Conservation (phyloP, 2,113 vertebrate genomes). For the Mesembrinibis cayennensis region DNA sequence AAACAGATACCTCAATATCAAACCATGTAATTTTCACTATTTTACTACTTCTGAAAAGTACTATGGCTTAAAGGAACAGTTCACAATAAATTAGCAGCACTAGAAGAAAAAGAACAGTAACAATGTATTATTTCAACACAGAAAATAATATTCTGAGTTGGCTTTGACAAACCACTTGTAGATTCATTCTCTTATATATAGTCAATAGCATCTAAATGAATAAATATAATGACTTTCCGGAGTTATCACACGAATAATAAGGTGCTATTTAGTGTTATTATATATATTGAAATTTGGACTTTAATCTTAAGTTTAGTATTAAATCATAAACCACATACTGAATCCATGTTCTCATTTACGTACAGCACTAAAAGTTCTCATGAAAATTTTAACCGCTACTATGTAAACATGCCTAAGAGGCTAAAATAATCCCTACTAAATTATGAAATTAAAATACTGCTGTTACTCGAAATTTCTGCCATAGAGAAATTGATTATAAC, state of each 20-base stretch:
- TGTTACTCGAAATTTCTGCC: background rate
- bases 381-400: background rate
- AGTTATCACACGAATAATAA: background rate
- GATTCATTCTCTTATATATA: background rate
- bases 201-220: background rate
- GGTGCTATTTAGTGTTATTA: background rate
- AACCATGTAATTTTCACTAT: background rate
- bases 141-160: background rate
- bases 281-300: background rate
- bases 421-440: background rate
- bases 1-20: background rate
- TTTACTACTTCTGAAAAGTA: background rate
- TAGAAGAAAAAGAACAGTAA: background rate
- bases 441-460: background rate
- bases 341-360: background rate
- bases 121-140: background rate
- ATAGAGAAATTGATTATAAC: background rate
- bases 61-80: background rate
- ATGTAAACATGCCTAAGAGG: background rate
- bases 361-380: background rate
- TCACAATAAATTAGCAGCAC: background rate
- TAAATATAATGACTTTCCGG: background rate
- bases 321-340: background rate
- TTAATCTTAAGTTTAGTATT: background rate
- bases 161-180: background rate